These are phyloP conservation scores for Drosophila demipolita DNA, from an alignment of 2,888 invertebrate species.

Conservation along the genomic window DNA sequence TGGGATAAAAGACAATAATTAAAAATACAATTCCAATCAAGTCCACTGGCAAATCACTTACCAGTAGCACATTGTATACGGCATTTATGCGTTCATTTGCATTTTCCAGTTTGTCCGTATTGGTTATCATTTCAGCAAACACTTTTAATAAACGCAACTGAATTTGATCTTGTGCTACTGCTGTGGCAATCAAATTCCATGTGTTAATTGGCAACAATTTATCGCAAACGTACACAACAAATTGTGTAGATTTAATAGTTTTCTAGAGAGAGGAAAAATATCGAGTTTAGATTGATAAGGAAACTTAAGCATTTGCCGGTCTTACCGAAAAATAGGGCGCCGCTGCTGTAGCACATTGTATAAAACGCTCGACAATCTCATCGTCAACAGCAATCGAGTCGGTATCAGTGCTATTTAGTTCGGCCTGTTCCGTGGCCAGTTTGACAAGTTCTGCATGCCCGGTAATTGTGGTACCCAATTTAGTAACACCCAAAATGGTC, in stretches of 20 bases:
- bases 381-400: constrained; percentile 86
- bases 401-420: constrained; percentile 89
- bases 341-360: constrained; percentile 94
- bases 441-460: constrained; percentile 95
- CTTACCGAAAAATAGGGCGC: constrained; percentile 94
- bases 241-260: constrained; percentile 93
- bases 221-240: constrained; percentile 93
- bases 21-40: background rate
- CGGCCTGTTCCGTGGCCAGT: constrained; percentile 94
- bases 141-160: constrained; percentile 93
- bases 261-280: constrained; percentile 86
- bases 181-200: constrained; percentile 87
- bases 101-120: constrained; percentile 91
- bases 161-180: constrained; percentile 87
- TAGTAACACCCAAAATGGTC: constrained; percentile 92
- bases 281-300: constrained; percentile 12
- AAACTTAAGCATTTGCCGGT: background rate
- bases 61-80: constrained; percentile 92
- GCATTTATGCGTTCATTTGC: constrained; percentile 90
- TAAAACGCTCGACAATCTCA: constrained; percentile 91
- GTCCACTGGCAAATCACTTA: constrained; percentile 84
- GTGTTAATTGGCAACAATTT: constrained; percentile 91
- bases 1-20: background rate
- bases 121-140: constrained; percentile 93
- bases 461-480: constrained; percentile 91